Base-by-base conservation (phyloP, 2,113 vertebrate species). In the Mola mola region DNA sequence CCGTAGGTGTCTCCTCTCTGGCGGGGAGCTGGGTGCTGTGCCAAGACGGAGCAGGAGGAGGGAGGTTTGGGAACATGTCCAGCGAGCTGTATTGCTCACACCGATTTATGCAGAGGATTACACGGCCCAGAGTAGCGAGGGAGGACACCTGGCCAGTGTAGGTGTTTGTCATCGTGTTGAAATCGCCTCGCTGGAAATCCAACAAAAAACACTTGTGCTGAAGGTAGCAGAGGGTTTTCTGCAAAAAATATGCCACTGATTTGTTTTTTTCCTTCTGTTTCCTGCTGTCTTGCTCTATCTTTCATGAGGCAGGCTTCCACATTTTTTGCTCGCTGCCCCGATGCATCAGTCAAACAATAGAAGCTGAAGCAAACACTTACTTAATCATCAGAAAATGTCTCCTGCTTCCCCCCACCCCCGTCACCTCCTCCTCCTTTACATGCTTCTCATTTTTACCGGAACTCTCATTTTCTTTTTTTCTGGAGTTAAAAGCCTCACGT, bases 1-100 rank as follows among this genome's bases (percentile, higher is more conserved):
- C 78, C 67, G 78, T 87, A 83, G 83, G 82, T 83, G 75, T 86
- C 83, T 82, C 80, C 73, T 86, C 80, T 82, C 46, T 75, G 59
- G 62, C 21, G 41, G 74, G 66, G 69, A 72, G 70, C 53, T 58
- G 74, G 36, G 55, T 78, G 62, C 53, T 24, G 73, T 78, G 84
- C 86, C 84, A 86, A 86, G 50, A 48, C 9, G 16, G 55, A 59
- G 64, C 28, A 55, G 58, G 62, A 75, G 70, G 61, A 65, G 72
- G 72, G 59, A 61, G 73, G 62, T 69, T 78, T 57, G 51, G 77
- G 77, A 89, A 56, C 6, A 20, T 0, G 6, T 76, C 75, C 78
- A 78, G 74, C 47, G 29, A 61, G 66, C 76, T 81, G 49, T 64
- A 59, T 79, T 0, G 75, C 81, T 88, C 90, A 19, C 59, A 46